These are phyloP conservation scores for Allophyes oxyacanthae DNA, from an alignment of 2,888 invertebrate species.

Conservation along the genomic window DNA sequence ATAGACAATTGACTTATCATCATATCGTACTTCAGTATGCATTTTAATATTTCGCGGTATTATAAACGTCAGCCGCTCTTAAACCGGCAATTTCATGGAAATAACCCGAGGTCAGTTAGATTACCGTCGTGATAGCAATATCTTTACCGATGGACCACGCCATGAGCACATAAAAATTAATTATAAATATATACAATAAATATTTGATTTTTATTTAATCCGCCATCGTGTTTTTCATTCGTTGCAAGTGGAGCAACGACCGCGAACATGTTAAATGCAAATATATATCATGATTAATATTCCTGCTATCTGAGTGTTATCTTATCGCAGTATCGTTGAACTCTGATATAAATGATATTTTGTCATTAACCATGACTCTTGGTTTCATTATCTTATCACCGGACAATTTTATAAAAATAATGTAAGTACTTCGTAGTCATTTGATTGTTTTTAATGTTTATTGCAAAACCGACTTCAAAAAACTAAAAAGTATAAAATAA, in stretches of 20 bases:
- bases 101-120: conserved; percentile 20
- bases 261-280: conserved; percentile 13
- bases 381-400: conserved; percentile 45
- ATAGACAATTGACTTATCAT: conserved; percentile 27
- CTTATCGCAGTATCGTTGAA: conserved; percentile 46
- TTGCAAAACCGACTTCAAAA: no score
- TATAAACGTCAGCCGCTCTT: conserved; percentile 6
- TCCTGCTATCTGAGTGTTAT: conserved; percentile 21
- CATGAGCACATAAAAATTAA: not conserved
- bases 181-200: no score
- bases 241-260: conserved; percentile 31
- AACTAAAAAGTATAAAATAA: no score
- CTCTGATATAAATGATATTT: conserved; percentile 25
- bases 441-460: not conserved
- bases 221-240: not conserved
- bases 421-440: conserved; percentile 18
- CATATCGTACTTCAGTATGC: conserved; percentile 27
- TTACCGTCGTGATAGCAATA: conserved; percentile 3
- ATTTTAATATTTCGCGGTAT: conserved; percentile 5
- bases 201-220: no score
- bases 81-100: conserved; percentile 17
- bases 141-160: not conserved
- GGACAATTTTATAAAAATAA: conserved; percentile 7
- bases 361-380: conserved; percentile 36
- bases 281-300: conserved; percentile 9